These are phyloP conservation scores for Scaeva pyrastri DNA, from an alignment of 2,888 invertebrate genomes.

Conservation along the genomic window DNA sequence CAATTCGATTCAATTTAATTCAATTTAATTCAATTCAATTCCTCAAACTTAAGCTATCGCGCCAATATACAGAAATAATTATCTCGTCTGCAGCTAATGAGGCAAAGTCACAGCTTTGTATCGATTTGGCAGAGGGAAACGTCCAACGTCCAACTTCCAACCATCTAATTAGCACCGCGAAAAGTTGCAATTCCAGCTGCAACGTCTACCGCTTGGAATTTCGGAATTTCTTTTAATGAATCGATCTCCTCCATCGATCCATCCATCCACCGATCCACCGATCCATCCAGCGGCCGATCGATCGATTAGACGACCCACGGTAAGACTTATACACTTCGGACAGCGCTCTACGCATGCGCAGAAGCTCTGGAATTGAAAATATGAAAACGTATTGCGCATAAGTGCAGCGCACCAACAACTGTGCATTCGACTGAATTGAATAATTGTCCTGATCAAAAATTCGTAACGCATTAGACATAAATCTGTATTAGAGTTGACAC, in stretches of 20 bases:
- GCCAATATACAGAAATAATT: slow-evolving; percentile 42
- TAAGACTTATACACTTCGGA: background rate
- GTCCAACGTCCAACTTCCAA: slow-evolving; percentile 58
- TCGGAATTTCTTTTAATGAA: slow-evolving; percentile 56
- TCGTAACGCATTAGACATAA: slow-evolving; percentile 75
- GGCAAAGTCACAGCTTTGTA: slow-evolving; percentile 54
- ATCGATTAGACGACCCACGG: background rate
- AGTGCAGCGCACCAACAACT: slow-evolving; percentile 50
- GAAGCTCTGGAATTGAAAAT: slow-evolving; percentile 48
- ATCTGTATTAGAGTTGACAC: slow-evolving; percentile 76
- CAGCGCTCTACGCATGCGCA: background rate
- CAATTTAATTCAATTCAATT: background rate
- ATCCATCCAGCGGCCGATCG: background rate
- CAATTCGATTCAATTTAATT: background rate
- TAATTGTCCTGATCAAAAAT: slow-evolving; percentile 74
- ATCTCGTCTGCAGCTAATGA: slow-evolving; percentile 71
- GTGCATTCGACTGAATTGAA: slow-evolving; percentile 70
- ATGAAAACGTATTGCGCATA: slow-evolving; percentile 67
- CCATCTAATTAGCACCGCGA: slow-evolving; percentile 67
- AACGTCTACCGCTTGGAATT: slow-evolving; percentile 48
- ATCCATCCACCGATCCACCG: too few species aligned
- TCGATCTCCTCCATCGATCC: slow-evolving; percentile 39
- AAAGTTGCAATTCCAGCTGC: slow-evolving; percentile 60
- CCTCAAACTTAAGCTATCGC: background rate
- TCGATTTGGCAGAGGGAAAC: slow-evolving; percentile 42